These are phyloP conservation scores for Zootoca vivipara DNA, from an alignment of 2,113 vertebrate species.

Conservation along the genomic window DNA sequence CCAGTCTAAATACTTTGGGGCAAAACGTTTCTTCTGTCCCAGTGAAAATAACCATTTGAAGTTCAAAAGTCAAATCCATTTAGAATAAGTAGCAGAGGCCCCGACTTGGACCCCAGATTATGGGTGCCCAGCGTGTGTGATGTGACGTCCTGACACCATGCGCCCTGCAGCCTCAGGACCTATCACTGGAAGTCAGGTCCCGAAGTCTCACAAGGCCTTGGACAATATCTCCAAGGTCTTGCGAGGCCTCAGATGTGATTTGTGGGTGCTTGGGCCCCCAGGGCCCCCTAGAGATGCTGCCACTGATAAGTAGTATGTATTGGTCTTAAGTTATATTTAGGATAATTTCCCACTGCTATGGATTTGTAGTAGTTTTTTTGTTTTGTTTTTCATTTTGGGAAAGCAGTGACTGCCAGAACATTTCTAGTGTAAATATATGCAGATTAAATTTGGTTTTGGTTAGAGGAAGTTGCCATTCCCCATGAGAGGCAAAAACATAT, in stretches of 20 bases:
- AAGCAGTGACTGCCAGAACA: neutral
- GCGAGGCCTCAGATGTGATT: too few species aligned
- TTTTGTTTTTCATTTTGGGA: neutral
- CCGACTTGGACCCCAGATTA: too few species aligned
- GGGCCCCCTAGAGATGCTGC: too few species aligned
- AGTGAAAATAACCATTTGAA: neutral
- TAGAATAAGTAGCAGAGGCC: too few species aligned
- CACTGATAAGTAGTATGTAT: neutral
- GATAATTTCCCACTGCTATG: neutral
- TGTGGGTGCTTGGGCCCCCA: too few species aligned
- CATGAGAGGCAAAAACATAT: neutral
- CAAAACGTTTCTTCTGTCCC: neutral
- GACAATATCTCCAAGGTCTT: too few species aligned
- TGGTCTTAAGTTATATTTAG: neutral
- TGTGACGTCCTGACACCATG: too few species aligned
- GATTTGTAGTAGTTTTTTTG: neutral
- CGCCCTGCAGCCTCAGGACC: too few species aligned
- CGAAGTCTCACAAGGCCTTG: too few species aligned
- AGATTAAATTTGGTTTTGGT: neutral
- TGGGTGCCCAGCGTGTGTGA: too few species aligned
- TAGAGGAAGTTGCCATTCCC: neutral
- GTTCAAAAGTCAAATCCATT: neutral
- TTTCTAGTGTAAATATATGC: neutral
- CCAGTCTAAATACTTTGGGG: neutral
- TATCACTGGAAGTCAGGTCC: too few species aligned